Evolutionary conservation across 2,888 invertebrate genomes (phyloP).

Genomic region (Bombylius major): DNA sequence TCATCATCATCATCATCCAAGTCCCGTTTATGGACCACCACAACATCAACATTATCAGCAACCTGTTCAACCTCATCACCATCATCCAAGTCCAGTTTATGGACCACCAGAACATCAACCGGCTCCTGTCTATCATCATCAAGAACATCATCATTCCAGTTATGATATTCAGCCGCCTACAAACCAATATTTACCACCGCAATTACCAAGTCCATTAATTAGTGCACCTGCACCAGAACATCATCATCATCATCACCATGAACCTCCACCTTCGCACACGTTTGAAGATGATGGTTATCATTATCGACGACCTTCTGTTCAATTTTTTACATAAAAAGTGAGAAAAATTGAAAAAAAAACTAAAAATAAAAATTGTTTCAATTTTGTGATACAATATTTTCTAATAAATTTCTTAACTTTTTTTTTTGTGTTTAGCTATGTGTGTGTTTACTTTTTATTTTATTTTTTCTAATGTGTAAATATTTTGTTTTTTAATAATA

Average conservation of each 20-base stretch:
- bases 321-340: background rate
- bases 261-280: slow-evolving; percentile 2
- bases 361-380: background rate
- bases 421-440: background rate
- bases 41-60: background rate
- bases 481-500: too few relatives aligned
- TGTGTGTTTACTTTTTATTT: background rate
- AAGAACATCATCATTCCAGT: background rate
- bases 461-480: background rate
- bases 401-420: background rate
- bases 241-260: background rate
- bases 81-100: background rate
- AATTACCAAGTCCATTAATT: too few relatives aligned
- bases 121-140: background rate
- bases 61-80: background rate
- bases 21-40: background rate
- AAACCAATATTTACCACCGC: background rate
- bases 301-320: background rate
- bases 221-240: background rate
- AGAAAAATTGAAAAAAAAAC: background rate
- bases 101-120: background rate
- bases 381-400: background rate
- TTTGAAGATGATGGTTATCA: slow-evolving; percentile 5
- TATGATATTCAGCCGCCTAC: background rate
- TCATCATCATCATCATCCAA: background rate